Conservation (phyloP, 2,113 vertebrate genomes). For the Crotophaga sulcirostris region DNA sequence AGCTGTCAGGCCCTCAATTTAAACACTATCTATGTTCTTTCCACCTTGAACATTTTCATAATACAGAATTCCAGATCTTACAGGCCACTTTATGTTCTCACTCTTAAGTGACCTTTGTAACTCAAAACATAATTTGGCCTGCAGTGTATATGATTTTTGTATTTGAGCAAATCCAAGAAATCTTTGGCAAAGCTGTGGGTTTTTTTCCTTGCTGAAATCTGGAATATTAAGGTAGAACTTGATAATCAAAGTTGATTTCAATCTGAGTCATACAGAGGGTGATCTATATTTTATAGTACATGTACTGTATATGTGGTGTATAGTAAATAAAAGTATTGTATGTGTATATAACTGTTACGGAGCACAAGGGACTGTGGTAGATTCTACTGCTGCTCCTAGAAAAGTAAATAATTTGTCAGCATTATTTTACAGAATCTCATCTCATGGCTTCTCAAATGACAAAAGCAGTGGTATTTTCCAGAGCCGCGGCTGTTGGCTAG, state of each 20-base stretch:
- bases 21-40: background rate
- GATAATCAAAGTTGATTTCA: background rate
- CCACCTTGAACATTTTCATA: background rate
- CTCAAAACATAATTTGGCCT: background rate
- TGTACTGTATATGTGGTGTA: background rate
- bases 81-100: background rate
- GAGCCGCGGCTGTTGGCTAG: background rate
- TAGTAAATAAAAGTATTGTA: background rate
- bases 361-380: background rate
- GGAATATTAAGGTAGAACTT: background rate
- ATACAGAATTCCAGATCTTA: background rate
- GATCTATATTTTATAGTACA: background rate
- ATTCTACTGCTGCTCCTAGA: background rate
- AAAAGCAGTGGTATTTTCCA: background rate
- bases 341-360: background rate
- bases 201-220: background rate
- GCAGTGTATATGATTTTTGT: background rate
- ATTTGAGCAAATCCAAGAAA: background rate
- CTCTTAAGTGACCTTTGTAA: background rate
- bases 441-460: background rate
- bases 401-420: background rate
- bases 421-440: background rate
- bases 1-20: background rate
- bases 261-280: background rate
- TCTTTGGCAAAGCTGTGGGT: background rate